Conservation (phyloP, 2,888 invertebrate genomes). For the Synergus itoensis region DNA sequence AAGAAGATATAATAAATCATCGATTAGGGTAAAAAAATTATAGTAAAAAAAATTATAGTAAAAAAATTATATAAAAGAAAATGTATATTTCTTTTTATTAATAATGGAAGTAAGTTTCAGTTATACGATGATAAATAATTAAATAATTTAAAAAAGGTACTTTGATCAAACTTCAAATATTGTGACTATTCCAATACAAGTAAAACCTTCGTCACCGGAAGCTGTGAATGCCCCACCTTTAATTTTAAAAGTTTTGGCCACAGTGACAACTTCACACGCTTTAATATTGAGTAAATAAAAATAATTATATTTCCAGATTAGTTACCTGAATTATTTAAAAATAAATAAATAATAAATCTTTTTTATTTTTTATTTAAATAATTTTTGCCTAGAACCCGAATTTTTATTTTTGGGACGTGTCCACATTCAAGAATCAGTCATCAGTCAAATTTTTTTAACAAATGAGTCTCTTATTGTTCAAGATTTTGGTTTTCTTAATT, state of each 20-base stretch:
- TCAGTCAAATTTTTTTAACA: slow-evolving; percentile 5
- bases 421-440: slow-evolving; percentile 31
- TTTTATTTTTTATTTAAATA: background rate
- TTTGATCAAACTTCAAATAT: background rate
- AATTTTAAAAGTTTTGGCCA: background rate
- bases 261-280: slow-evolving; percentile 2
- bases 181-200: background rate
- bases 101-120: background rate
- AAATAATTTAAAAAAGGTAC: background rate
- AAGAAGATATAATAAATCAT: background rate
- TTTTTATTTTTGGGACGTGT: slow-evolving; percentile 25
- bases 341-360: background rate
- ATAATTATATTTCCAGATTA: background rate
- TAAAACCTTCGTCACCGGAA: background rate
- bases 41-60: background rate
- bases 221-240: background rate
- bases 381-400: slow-evolving; percentile 14
- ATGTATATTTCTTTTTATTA: background rate
- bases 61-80: background rate
- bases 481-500: slow-evolving; percentile 49
- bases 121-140: background rate
- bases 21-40: background rate
- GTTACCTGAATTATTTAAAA: background rate
- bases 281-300: background rate
- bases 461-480: slow-evolving; percentile 41